phyloP scores from a whole-genome alignment of 2,113 vertebrate genomes.

The Salminus brasiliensis region DNA sequence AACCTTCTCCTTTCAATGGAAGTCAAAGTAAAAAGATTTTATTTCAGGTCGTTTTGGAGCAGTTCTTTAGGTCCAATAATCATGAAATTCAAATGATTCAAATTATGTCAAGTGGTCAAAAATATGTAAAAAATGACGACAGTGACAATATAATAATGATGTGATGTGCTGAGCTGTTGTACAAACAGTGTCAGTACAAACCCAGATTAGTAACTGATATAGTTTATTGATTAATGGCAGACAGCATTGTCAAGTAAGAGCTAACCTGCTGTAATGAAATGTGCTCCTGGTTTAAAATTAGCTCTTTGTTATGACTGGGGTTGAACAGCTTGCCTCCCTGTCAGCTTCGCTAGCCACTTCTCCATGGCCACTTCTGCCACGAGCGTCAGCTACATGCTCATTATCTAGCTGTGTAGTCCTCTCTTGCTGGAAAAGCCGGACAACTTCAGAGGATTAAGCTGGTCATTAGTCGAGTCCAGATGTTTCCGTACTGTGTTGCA shows the following conservation, averaged over 20 bases:
- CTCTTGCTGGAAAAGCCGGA: not conserved
- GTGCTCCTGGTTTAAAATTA: slow-evolving; percentile 4
- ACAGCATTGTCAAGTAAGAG: not conserved
- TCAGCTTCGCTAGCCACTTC: not conserved
- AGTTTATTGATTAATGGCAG: not conserved
- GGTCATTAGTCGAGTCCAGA: slow-evolving; percentile 27
- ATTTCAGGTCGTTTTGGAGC: too few species aligned
- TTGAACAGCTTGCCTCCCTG: slow-evolving; percentile 7
- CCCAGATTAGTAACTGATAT: not conserved
- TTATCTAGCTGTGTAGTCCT: slow-evolving; percentile 14
- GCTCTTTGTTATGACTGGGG: not conserved
- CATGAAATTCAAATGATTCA: too few species aligned
- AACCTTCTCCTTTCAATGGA: too few species aligned
- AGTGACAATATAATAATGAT: too few species aligned
- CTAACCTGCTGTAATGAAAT: not conserved
- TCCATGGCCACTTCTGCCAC: not conserved
- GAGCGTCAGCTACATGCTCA: slow-evolving; percentile 28
- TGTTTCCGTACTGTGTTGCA: slow-evolving; percentile 37
- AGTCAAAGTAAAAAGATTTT: too few species aligned
- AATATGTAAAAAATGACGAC: too few species aligned
- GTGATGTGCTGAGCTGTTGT: slow-evolving; percentile 21
- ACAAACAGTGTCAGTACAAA: slow-evolving; percentile 15
- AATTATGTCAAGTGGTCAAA: too few species aligned
- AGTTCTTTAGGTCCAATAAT: too few species aligned
- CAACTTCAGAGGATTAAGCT: slow-evolving; percentile 5